Conservation (phyloP, 2,797 vertebrate species). For the Leptodactylus fallax region DNA sequence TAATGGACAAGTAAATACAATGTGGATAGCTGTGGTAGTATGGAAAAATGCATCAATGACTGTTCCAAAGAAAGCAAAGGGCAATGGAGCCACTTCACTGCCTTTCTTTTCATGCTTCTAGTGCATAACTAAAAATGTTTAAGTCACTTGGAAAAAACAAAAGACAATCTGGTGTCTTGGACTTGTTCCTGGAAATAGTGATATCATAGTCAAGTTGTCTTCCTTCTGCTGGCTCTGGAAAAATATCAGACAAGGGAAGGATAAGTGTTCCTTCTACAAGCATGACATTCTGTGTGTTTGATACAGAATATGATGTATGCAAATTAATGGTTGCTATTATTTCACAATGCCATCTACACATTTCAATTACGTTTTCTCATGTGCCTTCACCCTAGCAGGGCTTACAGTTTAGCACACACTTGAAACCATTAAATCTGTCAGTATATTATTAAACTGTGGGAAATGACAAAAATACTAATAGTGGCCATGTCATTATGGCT, state of each 20-base stretch:
- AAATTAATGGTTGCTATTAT: neutral
- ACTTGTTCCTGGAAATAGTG: conserved; percentile 62
- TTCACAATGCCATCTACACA: neutral
- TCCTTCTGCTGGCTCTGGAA: conserved; percentile 48
- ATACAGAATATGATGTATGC: conserved; percentile 7
- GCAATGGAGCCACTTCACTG: conserved; percentile 3
- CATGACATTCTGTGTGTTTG: conserved; percentile 34
- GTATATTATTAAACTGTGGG: neutral
- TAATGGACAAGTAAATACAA: conserved; percentile 3
- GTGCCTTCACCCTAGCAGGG: neutral
- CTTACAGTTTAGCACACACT: neutral
- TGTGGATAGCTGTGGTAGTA: conserved; percentile 14
- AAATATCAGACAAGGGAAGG: conserved; percentile 45
- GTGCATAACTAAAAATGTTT: conserved; percentile 55
- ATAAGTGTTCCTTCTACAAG: conserved; percentile 43
- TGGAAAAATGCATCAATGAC: conserved; percentile 47
- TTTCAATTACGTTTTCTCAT: neutral
- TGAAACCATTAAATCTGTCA: neutral
- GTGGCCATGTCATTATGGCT: neutral
- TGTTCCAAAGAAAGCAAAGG: conserved; percentile 35
- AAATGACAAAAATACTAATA: neutral
- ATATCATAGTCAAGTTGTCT: conserved; percentile 61
- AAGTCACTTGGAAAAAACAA: conserved; percentile 59
- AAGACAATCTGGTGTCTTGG: conserved; percentile 62
- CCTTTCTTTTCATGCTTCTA: conserved; percentile 33